Percentiles rank a stretch among this genome's conserved stretches.
Evolutionary conservation across 2,113 vertebrate species (phyloP).

Genomic region (Trogon surrucura): DNA sequence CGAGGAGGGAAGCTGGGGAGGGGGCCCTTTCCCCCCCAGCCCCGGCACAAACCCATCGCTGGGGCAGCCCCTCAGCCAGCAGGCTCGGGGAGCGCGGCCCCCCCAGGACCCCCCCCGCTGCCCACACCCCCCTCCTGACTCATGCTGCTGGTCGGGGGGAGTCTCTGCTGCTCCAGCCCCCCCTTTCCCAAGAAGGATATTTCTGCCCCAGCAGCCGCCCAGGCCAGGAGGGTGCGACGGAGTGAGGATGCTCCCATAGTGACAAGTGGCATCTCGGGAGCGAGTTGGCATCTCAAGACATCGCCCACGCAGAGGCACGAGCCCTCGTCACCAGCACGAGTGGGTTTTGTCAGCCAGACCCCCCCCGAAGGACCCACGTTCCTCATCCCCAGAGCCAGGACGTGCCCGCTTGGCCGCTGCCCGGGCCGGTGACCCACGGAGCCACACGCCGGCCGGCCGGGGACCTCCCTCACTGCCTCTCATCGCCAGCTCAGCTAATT

Average conservation of each 20-base stretch:
- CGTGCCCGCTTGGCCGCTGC: not conserved
- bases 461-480: not conserved
- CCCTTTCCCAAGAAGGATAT: rapidly evolving
- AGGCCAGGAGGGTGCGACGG: not conserved
- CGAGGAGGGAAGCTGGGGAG: not conserved
- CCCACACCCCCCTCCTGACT: not conserved
- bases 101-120: rapidly evolving
- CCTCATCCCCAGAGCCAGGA: too few species aligned
- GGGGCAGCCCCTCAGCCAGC: rapidly evolving
- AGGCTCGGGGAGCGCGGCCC: rapidly evolving
- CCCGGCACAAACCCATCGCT: rapidly evolving
- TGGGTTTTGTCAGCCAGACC: not conserved
- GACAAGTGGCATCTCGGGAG: not conserved
- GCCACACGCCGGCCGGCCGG: not conserved
- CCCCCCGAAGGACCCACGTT: too few species aligned
- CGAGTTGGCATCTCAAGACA: not conserved
- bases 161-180: not conserved
- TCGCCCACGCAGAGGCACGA: rapidly evolving
- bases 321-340: not conserved
- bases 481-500: not conserved
- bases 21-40: not conserved
- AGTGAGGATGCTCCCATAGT: rapidly evolving
- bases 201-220: not conserved
- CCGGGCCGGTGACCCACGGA: not conserved
- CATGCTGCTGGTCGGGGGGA: not conserved